A percentile compares a stretch with the other conserved stretches of the same genome.
Evolutionary conservation across 1,140 invertebrate species (phyloP).

Genomic region (Hormaphis cornu): DNA sequence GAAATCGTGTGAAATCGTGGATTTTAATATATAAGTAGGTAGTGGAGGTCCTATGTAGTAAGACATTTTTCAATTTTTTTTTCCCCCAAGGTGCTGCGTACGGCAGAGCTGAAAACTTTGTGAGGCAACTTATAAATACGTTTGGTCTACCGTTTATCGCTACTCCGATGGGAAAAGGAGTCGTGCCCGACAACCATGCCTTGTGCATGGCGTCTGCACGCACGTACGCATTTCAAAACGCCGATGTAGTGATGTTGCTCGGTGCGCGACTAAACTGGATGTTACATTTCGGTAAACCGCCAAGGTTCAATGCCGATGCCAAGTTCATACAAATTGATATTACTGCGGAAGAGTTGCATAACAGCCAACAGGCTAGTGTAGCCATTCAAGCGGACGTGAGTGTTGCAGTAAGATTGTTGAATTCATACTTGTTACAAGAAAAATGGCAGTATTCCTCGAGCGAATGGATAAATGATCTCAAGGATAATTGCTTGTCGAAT

Average conservation of each 20-base stretch:
- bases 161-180: conserved; percentile 95
- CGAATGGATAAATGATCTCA: conserved; percentile 53
- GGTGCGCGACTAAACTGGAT: conserved; percentile 96
- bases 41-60: too few species aligned
- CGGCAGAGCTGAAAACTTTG: conserved; percentile 59
- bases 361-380: conserved; percentile 65
- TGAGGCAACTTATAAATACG: conserved; percentile 58
- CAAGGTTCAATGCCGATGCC: conserved; percentile 68
- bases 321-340: conserved; percentile 91
- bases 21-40: too few species aligned
- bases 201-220: conserved; percentile 75
- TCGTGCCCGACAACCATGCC: conserved; percentile 68
- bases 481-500: conserved; percentile 49
- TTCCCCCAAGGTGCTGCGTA: conserved; percentile 61
- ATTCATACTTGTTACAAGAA: conserved; percentile 38
- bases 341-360: conserved; percentile 81
- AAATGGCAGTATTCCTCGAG: conserved; percentile 43
- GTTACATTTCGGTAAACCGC: conserved; percentile 87
- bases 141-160: conserved; percentile 79
- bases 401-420: conserved; percentile 55
- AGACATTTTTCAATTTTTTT: background rate
- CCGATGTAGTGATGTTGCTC: conserved; percentile 79
- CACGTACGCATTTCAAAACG: conserved; percentile 72
- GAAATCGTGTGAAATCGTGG: too few species aligned
- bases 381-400: conserved; percentile 72